A percentile compares a stretch with the other conserved stretches of the same genome.
phyloP scores from a whole-genome alignment of 2,888 invertebrate genomes.

The Epirrhoe tristata region DNA sequence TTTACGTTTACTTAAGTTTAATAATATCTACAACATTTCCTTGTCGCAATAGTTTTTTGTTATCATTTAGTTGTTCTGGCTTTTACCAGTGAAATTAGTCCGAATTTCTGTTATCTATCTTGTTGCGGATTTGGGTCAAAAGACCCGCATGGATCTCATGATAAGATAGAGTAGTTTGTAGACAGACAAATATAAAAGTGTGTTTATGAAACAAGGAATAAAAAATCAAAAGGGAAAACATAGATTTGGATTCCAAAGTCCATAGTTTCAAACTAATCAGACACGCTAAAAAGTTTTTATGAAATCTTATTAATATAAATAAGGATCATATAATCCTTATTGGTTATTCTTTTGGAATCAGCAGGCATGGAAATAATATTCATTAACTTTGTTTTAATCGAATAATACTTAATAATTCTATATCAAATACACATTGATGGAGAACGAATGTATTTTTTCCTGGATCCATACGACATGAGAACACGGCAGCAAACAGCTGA shows the following conservation, averaged over 20 bases:
- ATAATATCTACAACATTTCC: background rate
- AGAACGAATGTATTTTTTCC: conserved; percentile 51
- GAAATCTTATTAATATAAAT: too few relatives aligned
- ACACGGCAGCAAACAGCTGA: conserved; percentile 25
- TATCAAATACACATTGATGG: conserved; percentile 48
- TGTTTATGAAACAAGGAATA: background rate
- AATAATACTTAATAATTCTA: conserved; percentile 44
- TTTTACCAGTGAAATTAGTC: conserved; percentile 16
- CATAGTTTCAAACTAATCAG: too few relatives aligned
- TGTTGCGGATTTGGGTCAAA: conserved; percentile 22
- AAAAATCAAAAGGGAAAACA: too few relatives aligned
- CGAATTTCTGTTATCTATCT: conserved; percentile 19
- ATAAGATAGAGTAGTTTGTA: conserved; percentile 16
- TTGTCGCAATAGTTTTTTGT: background rate
- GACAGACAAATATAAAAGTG: conserved; percentile 16
- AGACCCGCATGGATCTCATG: conserved; percentile 28
- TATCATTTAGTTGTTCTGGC: background rate
- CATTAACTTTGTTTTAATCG: conserved; percentile 1
- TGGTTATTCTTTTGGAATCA: too few relatives aligned
- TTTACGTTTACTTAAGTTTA: too few relatives aligned
- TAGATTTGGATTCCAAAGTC: too few relatives aligned
- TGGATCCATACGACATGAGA: conserved; percentile 52
- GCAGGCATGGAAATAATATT: too few relatives aligned
- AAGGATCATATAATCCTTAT: too few relatives aligned
- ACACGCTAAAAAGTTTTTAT: too few relatives aligned